These are phyloP conservation scores for Metellina segmentata DNA, from an alignment of 2,888 invertebrate genomes.

Conservation along the genomic window DNA sequence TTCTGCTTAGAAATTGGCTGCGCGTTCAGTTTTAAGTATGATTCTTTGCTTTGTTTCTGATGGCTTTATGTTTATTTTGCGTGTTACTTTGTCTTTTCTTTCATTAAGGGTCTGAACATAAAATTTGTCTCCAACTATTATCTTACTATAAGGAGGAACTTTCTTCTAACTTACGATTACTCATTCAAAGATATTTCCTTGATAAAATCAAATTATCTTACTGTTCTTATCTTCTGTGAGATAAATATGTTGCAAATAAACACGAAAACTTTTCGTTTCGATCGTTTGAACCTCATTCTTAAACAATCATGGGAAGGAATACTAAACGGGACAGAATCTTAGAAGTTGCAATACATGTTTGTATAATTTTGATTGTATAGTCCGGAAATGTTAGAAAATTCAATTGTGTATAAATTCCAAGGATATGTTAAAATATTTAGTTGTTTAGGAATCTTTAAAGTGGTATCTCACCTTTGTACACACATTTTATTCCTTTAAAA, in stretches of 20 bases:
- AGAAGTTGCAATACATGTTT: constrained; percentile 29
- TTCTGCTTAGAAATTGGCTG: background rate
- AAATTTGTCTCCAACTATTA: background rate
- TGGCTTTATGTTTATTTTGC: background rate
- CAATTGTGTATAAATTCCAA: too few relatives aligned
- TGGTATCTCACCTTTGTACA: background rate
- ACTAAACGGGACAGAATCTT: background rate
- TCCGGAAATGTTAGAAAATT: too few relatives aligned
- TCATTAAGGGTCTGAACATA: background rate
- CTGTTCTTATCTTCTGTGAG: constrained; percentile 16
- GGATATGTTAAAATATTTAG: too few relatives aligned
- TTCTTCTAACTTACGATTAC: background rate
- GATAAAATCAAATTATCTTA: constrained; percentile 1
- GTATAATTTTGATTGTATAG: background rate
- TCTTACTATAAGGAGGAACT: background rate
- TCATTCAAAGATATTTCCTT: background rate
- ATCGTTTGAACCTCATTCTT: background rate
- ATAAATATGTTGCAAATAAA: constrained; percentile 27
- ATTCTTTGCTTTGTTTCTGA: background rate
- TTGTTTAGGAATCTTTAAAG: background rate
- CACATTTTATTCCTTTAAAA: too few relatives aligned
- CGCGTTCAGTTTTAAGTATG: too few relatives aligned
- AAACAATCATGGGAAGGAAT: constrained; percentile 24
- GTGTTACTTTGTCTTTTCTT: background rate
- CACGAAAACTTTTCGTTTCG: constrained; percentile 1